These are phyloP conservation scores for Strigops habroptila DNA, from an alignment of 2,113 vertebrate species.

Conservation along the genomic window DNA sequence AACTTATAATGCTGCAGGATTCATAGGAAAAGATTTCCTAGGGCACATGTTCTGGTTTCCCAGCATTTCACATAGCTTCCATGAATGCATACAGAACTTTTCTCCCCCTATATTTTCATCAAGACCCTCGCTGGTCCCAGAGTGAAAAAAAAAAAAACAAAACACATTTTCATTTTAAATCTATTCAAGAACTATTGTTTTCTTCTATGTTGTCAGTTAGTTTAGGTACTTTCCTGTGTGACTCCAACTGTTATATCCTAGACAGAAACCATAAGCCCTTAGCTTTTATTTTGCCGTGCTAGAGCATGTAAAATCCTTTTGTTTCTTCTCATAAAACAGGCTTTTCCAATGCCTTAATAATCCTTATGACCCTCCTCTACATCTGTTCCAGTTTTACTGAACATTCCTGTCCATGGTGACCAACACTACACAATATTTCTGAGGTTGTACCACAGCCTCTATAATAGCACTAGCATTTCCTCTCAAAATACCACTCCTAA, in stretches of 20 bases:
- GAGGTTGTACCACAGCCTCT: neutral
- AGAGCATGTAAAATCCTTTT: slow-evolving; percentile 24
- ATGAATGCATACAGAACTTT: neutral
- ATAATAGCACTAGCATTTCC: slow-evolving; percentile 6
- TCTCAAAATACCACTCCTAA: neutral
- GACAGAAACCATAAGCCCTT: neutral
- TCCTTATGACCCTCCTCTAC: neutral
- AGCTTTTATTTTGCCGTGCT: neutral
- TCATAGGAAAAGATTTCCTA: neutral
- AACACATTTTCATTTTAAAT: neutral
- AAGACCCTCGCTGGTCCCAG: neutral
- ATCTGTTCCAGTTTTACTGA: slow-evolving; percentile 53
- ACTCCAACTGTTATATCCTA: neutral
- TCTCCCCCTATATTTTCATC: neutral
- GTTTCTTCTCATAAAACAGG: neutral
- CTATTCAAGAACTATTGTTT: neutral
- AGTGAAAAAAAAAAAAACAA: neutral
- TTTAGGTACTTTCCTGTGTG: neutral
- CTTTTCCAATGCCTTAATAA: neutral
- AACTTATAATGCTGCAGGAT: neutral
- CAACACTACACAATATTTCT: neutral
- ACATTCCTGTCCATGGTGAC: slow-evolving; percentile 31
- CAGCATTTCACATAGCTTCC: neutral
- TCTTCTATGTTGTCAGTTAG: neutral
- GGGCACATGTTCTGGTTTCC: neutral